A percentile compares a stretch with the other conserved stretches of the same genome.
phyloP scores from a whole-genome alignment of 2,888 invertebrate species.

The Incurvaria masculella region DNA sequence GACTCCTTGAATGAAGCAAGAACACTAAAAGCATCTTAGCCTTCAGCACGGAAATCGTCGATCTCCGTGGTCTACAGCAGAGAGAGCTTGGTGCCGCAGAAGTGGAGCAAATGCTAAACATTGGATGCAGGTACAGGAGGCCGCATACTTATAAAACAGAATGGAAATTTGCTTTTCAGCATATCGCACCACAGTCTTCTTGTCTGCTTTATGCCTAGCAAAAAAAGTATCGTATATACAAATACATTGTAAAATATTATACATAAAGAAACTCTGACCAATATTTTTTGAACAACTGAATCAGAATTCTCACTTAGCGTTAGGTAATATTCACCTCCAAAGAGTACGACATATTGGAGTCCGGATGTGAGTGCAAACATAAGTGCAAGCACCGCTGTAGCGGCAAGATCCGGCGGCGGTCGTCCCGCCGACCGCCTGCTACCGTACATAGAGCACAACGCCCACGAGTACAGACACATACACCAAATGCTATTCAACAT shows the following conservation, averaged over 20 bases:
- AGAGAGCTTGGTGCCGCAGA: too few species aligned
- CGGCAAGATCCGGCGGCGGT: background rate
- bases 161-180: too few species aligned
- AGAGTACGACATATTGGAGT: background rate
- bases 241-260: background rate
- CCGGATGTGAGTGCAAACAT: background rate
- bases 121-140: too few species aligned
- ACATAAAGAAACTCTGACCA: background rate
- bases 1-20: too few species aligned
- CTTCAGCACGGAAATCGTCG: too few species aligned
- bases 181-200: background rate
- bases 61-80: too few species aligned
- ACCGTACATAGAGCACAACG: background rate
- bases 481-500: background rate
- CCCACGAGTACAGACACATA: background rate
- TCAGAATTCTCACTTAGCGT: too few species aligned
- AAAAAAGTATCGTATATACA: background rate
- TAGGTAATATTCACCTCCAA: background rate
- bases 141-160: too few species aligned
- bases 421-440: background rate
- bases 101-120: too few species aligned
- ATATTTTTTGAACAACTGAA: too few species aligned
- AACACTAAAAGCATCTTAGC: too few species aligned
- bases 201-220: background rate
- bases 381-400: background rate